A percentile compares a stretch with the other conserved stretches of the same genome.
Conservation (phyloP, 1,140 invertebrate species). For the Nephotettix cincticeps region DNA sequence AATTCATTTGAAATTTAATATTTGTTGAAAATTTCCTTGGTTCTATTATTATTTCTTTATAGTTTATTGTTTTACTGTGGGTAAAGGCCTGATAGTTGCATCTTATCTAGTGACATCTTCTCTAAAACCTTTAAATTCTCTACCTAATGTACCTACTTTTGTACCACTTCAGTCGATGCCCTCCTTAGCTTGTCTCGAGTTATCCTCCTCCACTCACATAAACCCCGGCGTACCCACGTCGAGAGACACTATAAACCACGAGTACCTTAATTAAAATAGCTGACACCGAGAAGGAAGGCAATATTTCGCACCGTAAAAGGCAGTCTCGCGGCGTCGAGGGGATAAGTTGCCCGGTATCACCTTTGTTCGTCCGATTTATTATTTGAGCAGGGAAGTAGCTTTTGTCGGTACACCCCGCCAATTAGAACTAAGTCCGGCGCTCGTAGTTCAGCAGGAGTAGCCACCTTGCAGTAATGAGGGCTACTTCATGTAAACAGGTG, state of each 20-base stretch:
- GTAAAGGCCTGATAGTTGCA: too few relatives aligned
- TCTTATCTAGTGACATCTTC: too few relatives aligned
- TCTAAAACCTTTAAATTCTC: too few relatives aligned
- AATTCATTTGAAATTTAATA: too few relatives aligned
- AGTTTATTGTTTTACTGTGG: too few relatives aligned
- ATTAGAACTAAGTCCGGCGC: neutral
- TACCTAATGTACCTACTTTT: too few relatives aligned
- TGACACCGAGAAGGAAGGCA: neutral
- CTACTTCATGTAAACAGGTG: neutral
- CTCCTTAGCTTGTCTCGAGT: too few relatives aligned
- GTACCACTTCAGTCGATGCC: too few relatives aligned
- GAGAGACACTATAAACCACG: neutral
- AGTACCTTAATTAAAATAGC: conserved; percentile 12
- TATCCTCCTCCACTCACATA: too few relatives aligned
- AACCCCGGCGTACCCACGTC: too few relatives aligned
- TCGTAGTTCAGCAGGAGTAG: neutral
- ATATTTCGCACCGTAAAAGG: neutral
- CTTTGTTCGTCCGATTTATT: neutral
- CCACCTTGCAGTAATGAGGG: neutral
- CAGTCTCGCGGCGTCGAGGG: neutral
- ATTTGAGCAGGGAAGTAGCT: conserved; percentile 2
- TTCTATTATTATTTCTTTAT: too few relatives aligned
- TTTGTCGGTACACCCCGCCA: conserved; percentile 1
- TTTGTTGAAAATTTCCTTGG: too few relatives aligned
- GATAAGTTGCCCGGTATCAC: neutral